Evolutionary conservation across 2,113 vertebrate genomes (phyloP).

Genomic region (Myanophis thanlyinensis): DNA sequence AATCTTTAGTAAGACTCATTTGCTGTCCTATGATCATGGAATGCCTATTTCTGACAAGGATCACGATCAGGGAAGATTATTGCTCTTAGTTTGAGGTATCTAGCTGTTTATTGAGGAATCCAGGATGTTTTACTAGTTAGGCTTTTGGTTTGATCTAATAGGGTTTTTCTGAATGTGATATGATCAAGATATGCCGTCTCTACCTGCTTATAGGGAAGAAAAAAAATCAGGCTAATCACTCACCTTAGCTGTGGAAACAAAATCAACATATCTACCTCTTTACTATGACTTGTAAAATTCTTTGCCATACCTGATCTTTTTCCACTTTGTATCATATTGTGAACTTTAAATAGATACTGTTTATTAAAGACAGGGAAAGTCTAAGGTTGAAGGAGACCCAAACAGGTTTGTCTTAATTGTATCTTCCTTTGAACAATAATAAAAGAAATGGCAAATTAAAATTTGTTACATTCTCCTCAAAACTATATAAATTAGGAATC

Average conservation of each 20-base stretch:
- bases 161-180: not conserved
- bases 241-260: not conserved
- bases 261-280: not conserved
- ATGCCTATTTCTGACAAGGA: not conserved
- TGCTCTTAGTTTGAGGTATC: not conserved
- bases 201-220: not conserved
- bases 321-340: conserved; percentile 12
- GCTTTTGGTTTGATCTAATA: not conserved
- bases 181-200: not conserved
- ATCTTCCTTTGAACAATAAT: conserved; percentile 38
- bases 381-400: conserved; percentile 47
- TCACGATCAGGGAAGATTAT: not conserved
- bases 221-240: not conserved
- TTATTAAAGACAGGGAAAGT: conserved; percentile 35
- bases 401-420: conserved; percentile 44
- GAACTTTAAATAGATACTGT: conserved; percentile 26
- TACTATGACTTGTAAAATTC: conserved; percentile 4
- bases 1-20: not conserved
- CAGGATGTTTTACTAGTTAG: not conserved
- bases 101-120: not conserved
- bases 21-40: not conserved
- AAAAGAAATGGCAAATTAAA: conserved; percentile 50
- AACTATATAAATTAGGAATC: conserved; percentile 53
- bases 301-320: conserved; percentile 2
- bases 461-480: conserved; percentile 45